A percentile compares a stretch with the other conserved stretches of the same genome.
phyloP scores from a whole-genome alignment of 2,113 vertebrate genomes.

The Eublepharis macularius region DNA sequence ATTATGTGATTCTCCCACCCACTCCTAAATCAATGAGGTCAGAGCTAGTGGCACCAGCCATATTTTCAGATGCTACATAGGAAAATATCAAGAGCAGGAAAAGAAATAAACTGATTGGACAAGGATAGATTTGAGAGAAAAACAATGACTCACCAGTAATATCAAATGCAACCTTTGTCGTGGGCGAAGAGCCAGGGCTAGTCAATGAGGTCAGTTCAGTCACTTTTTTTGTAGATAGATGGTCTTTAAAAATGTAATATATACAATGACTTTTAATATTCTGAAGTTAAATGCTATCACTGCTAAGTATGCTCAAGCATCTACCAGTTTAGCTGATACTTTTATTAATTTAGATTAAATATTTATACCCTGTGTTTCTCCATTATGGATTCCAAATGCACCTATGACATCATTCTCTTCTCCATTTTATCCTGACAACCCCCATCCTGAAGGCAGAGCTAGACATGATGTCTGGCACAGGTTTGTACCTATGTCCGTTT shows the following conservation, averaged over 20 bases:
- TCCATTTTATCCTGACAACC: too few relatives aligned
- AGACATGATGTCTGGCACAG: too few relatives aligned
- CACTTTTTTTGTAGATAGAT: conserved; percentile 23
- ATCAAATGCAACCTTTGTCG: conserved; percentile 5
- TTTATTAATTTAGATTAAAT: too few relatives aligned
- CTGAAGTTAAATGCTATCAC: neutral
- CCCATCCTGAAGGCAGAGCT: too few relatives aligned
- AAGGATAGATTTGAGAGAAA: neutral
- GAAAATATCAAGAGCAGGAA: neutral
- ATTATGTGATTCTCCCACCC: too few relatives aligned
- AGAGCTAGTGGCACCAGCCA: neutral
- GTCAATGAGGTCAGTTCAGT: conserved; percentile 13
- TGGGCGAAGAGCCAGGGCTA: neutral
- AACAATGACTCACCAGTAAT: conserved; percentile 32
- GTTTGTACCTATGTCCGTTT: too few relatives aligned
- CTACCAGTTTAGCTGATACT: too few relatives aligned
- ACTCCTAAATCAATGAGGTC: neutral
- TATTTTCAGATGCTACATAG: neutral
- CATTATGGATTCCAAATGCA: too few relatives aligned
- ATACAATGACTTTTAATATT: neutral
- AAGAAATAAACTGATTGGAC: neutral
- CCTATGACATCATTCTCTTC: too few relatives aligned
- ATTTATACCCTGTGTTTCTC: too few relatives aligned
- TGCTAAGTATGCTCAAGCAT: too few relatives aligned
- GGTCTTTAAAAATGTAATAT: conserved; percentile 20